Percentiles rank a stretch among this genome's conserved stretches.
These are phyloP conservation scores for Anthoscopus minutus DNA, from an alignment of 2,113 vertebrate species.

Conservation along the genomic window DNA sequence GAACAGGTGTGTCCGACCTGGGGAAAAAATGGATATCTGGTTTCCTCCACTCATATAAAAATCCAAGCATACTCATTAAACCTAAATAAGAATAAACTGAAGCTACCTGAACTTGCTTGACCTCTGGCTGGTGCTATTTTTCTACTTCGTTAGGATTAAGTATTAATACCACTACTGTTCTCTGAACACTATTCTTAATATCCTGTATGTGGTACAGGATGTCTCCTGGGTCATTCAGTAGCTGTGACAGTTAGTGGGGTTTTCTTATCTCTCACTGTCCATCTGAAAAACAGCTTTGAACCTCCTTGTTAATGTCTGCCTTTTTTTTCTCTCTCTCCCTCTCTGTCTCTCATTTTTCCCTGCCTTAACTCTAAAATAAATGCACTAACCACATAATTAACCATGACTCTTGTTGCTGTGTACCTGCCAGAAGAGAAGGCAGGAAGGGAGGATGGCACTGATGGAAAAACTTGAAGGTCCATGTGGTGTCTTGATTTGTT, in stretches of 20 bases:
- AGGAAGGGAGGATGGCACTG: neutral
- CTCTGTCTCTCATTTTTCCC: neutral
- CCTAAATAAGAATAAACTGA: neutral
- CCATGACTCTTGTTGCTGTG: neutral
- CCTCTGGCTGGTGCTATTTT: neutral
- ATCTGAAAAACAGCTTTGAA: constrained; percentile 31
- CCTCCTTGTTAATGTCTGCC: neutral
- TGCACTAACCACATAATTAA: constrained; percentile 21
- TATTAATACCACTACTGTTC: neutral
- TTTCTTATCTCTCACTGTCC: constrained; percentile 43
- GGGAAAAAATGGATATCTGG: neutral
- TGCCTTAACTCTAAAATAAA: constrained; percentile 17
- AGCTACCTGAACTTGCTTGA: neutral
- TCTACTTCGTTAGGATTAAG: neutral
- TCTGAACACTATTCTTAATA: neutral
- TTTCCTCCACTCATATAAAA: neutral
- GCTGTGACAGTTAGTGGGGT: constrained; percentile 27
- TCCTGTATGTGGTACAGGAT: neutral
- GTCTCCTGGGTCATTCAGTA: neutral
- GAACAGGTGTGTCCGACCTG: neutral
- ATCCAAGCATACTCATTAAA: neutral
- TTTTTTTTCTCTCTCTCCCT: neutral
- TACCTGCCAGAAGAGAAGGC: neutral
- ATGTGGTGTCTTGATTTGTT: neutral
- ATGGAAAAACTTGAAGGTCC: neutral